Evolutionary conservation across 2,888 invertebrate species (phyloP), one percentile per base, ranked within the genome.

Genomic region (Idaea aversata): DNA sequence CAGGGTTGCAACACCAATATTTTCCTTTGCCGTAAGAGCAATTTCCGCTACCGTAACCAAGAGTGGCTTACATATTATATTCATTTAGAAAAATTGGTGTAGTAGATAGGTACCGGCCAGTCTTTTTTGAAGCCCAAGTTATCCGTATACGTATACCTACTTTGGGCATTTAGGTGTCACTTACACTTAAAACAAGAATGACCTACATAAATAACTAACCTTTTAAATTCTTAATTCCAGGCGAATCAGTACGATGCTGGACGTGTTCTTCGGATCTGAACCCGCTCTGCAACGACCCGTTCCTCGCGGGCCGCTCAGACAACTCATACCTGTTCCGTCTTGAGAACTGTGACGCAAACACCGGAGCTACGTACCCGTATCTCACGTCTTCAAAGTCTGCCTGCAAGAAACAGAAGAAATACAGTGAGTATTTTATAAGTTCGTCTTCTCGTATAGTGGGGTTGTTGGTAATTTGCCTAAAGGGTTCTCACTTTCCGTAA

Each of bases 371-470:
- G 47, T 93, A 91, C 76, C 91, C 92, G 0, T 92, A 91, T 75
- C 82, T 92, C 68, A 86, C 88, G 3, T 84, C 91, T 2, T 93
- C 94, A 0, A 93, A 93, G 73, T 94, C 95, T 34, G 95, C 95
- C 67, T 97, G 97, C 91, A 95, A 96, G 83, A 97, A 97, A 85
- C 94, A 95, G 72, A 95, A 95, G 75, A 95, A 95, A 90, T 95
- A 94, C 88, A 94, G 97, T 97, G 91, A 95, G 94, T 90, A 61
- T 57, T 7, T 36, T 61, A 60, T 25, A 25, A 25, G 2, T 25
- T 25, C 25, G 25, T 25, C 25, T 25, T 25, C n/a, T n/a, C 25
- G 25, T 25, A 25, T 25, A 3, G 25, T 25, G 25, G 25, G 25
- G n/a, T n/a, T 25, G 25, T 3, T 2, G 2, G 2, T 25, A 25